Base-by-base conservation (phyloP, 2,888 invertebrate species). In the Alsophila aescularia region DNA sequence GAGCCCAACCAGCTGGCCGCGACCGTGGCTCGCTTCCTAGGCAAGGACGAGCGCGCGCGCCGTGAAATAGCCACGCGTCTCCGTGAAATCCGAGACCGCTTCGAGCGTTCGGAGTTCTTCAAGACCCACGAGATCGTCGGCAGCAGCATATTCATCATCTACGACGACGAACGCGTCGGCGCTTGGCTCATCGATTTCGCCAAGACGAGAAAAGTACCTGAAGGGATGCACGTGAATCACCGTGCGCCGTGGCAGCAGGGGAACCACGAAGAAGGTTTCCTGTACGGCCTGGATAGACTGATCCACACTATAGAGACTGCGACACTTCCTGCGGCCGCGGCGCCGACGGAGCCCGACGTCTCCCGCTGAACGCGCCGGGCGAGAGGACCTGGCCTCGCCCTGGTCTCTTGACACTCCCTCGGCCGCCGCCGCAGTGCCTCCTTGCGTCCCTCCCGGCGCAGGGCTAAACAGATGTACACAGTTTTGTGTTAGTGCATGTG, bases 171-270 rank as follows among this genome's bases (percentile, higher is more conserved):
- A 57, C 95, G 95, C 72, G 96, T 96, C 29, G 98, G 98, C 16
- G 97, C 96, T 6, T 99, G 99, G 99, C 92, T 99, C 67, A 99
- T 99, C 60, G 99, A 99, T 82, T 99, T 99, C 80, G 98, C 98
- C 41, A 99, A 99, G 81, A 98, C 98, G 0, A 93, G 96, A 48
- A 92, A 93, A 47, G 90, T 98, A 40, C 95, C 96, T 0, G 93
- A 94, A 15, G 95, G 94, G 8, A 70, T 93, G 16, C 90, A 85
- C 43, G 93, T 99, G 12, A 94, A 95, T 65, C 99, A 99, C 81
- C 93, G 97, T 52, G 91, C 92, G 6, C 91, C 94, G 10, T 99
- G 99, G 99, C 81, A 93, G 57, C 95, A 97, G 66, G 99, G 98
- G n/a, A 99, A 99, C 83, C 96, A 97, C 77, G 99, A 99, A 84